Evolutionary conservation across 92 coral and sea anemone genomes (phyloP).

Genomic region (Umimayanthus kanabou): DNA sequence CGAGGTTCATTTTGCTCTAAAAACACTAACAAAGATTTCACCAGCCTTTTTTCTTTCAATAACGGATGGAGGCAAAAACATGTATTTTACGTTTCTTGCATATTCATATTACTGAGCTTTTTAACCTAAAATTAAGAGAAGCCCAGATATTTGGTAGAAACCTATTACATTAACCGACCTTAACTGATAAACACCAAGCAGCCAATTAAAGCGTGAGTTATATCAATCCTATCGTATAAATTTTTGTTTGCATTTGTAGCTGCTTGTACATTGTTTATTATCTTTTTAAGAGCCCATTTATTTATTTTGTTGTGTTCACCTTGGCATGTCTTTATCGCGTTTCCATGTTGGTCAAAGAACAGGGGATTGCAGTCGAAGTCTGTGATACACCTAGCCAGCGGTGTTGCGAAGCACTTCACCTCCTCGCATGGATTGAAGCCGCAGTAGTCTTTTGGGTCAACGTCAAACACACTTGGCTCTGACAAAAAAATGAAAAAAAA

Average conservation of each 20-base stretch:
- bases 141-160: neutral
- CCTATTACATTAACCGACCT: no score
- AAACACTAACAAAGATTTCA: no score
- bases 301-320: conserved; percentile 40
- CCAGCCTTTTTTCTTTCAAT: no score
- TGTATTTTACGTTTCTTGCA: no score
- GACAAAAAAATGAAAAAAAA: neutral
- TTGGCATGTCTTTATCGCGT: conserved; percentile 49
- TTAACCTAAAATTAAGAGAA: neutral
- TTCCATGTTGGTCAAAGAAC: conserved; percentile 64
- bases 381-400: conserved; percentile 60
- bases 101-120: neutral
- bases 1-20: no score
- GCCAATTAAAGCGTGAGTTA: no score
- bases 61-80: neutral
- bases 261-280: neutral
- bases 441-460: conserved; percentile 56
- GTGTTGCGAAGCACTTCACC: conserved; percentile 61
- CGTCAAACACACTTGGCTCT: conserved; percentile 52
- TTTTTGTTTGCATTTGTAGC: neutral
- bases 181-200: no score
- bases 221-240: no score
- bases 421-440: conserved; percentile 75
- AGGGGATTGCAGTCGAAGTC: conserved; percentile 72
- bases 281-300: no score